Evolutionary conservation across 1,140 invertebrate species (phyloP).

Genomic region (Metaphire vulgaris): DNA sequence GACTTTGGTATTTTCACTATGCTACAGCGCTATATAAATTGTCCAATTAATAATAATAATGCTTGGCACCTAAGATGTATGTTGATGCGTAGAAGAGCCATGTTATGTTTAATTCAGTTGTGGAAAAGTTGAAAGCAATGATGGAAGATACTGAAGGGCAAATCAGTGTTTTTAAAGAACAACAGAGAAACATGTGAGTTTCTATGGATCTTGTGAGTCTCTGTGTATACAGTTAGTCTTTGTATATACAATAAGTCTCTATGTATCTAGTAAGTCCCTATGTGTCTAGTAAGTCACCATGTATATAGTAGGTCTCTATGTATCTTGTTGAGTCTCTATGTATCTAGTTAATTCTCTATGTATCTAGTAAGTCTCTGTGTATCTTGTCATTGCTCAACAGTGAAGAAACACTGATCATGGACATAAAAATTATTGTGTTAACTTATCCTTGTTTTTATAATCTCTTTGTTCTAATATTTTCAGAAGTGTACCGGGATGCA

Average conservation of each 20-base stretch:
- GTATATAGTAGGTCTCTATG: background rate
- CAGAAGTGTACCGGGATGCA: too few relatives aligned
- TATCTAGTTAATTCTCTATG: background rate
- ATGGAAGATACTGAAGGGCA: constrained; percentile 50
- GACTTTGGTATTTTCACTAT: too few relatives aligned
- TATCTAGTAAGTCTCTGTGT: background rate
- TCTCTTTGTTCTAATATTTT: too few relatives aligned
- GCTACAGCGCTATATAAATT: background rate
- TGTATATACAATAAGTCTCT: background rate
- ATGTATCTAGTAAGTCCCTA: background rate
- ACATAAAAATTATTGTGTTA: too few relatives aligned
- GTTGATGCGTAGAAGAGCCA: background rate
- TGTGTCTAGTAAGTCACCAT: background rate
- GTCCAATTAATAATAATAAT: background rate
- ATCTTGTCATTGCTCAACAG: too few relatives aligned
- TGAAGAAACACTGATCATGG: too few relatives aligned
- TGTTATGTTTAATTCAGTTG: constrained; percentile 38
- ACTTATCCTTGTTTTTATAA: too few relatives aligned
- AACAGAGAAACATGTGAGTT: constrained; percentile 44
- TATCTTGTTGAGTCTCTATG: background rate
- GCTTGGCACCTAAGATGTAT: background rate
- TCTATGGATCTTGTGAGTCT: background rate
- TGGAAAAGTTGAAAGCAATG: constrained; percentile 47
- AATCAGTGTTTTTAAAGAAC: constrained; percentile 46
- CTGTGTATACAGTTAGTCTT: background rate